Evolutionary conservation across 2,888 invertebrate genomes (phyloP).

Genomic region (Abrostola tripartita): DNA sequence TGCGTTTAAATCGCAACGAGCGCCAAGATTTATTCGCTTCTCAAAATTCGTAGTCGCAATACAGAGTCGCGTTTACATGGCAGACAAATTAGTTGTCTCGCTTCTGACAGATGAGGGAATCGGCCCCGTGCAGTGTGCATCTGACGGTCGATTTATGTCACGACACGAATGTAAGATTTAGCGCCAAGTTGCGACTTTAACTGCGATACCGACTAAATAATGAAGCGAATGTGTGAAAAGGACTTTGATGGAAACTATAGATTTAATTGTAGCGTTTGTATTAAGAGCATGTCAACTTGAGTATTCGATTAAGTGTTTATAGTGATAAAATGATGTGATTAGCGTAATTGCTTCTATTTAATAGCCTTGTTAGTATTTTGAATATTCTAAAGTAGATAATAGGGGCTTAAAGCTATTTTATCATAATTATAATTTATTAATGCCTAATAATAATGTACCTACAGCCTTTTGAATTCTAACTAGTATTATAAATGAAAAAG

Average conservation of each 20-base stretch:
- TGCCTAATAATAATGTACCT: background rate
- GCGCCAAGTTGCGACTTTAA: conserved; percentile 61
- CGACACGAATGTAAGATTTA: conserved; percentile 60
- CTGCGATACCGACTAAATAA: conserved; percentile 50
- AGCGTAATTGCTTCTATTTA: background rate
- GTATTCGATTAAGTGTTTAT: conserved; percentile 1
- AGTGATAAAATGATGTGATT: background rate
- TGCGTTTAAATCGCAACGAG: conserved; percentile 49
- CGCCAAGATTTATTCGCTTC: conserved; percentile 67
- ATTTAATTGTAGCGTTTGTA: conserved; percentile 8
- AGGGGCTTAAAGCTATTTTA: background rate
- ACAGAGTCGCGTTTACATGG: conserved; percentile 69
- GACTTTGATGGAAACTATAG: conserved; percentile 21
- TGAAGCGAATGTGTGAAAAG: conserved; percentile 15
- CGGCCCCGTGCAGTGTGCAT: conserved; percentile 64
- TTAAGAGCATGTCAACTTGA: background rate
- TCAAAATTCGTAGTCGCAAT: conserved; percentile 66
- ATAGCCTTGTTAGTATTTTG: conserved; percentile 1
- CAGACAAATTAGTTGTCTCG: conserved; percentile 82
- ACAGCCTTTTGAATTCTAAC: no score
- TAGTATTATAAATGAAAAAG: no score
- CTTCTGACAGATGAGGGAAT: conserved; percentile 74
- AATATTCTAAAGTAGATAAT: background rate
- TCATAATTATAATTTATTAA: background rate
- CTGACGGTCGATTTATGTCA: conserved; percentile 70